Base-by-base conservation (phyloP, 2,888 invertebrate species). In the Torymus aiolomorphi region DNA sequence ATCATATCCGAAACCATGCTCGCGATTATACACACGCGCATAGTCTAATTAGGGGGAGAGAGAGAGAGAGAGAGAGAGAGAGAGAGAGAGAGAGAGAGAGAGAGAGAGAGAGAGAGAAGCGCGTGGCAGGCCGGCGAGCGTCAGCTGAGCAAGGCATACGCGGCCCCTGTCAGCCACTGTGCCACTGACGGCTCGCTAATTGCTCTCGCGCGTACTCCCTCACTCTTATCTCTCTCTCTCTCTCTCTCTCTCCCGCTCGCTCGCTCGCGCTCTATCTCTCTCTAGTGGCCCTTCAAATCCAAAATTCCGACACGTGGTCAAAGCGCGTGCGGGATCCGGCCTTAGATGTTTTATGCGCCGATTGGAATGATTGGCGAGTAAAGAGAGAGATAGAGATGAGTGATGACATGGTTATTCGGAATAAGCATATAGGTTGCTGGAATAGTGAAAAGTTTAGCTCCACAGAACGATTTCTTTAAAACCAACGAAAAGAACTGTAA, bases 131-230 rank as follows among this genome's bases (percentile, higher is more conserved):
- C 31, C 31, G 31, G 31, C 56, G 75, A n/a, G 69, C 80, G 80
- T 77, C 80, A 80, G 80, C 77, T 80, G 80, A 80, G 80, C 49
- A 61, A 70, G 63, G 67, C 75, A 71, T 42, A 62, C 61, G 67
- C n/a, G 13, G 84, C 82, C 84, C 84, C 86, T 87, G 88, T 88
- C 88, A 89, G 88, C 88, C 86, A 87, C 89, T 88, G 88, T 89
- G 89, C 88, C 88, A 87, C 88, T 90, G 90, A 90, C 90, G 90
- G 89, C 89, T 90, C 89, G 90, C 90, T 90, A 90, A 90, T 90
- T 90, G 90, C 89, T 89, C 89, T 84, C 85, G 86, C 87, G 85
- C 78, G 66, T 73, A 69, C 86, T 84, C 69, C 74, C 54, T 84
- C 82, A 82, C 83, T 77, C 78, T 75, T 74, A 73, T 52, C 80